These are phyloP conservation scores for Papilio demoleus DNA, from an alignment of 2,888 invertebrate genomes.

Conservation along the genomic window DNA sequence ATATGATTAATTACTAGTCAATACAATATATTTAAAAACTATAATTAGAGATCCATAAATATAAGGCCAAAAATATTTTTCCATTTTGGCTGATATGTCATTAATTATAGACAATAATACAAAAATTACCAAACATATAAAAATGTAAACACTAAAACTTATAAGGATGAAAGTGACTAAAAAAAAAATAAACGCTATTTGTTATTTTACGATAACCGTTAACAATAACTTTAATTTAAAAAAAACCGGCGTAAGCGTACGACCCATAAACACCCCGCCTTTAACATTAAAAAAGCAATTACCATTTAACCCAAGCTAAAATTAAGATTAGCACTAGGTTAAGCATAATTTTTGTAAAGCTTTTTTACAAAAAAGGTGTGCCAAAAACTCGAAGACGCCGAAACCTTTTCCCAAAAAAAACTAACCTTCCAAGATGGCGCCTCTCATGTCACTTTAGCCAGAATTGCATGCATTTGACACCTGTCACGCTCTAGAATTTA, in stretches of 20 bases:
- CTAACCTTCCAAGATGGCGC: constrained; percentile 79
- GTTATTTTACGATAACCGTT: not conserved
- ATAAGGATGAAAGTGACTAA: not conserved
- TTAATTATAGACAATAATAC: too few relatives aligned
- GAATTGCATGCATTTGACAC: constrained; percentile 76
- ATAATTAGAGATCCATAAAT: too few relatives aligned
- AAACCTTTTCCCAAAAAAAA: constrained; percentile 60
- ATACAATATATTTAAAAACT: too few relatives aligned
- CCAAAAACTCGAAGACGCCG: constrained; percentile 43
- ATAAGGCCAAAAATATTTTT: too few relatives aligned
- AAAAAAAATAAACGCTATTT: not conserved
- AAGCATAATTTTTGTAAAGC: constrained; percentile 33
- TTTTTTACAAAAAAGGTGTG: constrained; percentile 23
- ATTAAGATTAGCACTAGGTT: constrained; percentile 24
- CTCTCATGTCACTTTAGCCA: constrained; percentile 69
- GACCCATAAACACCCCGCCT: not conserved
- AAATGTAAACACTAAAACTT: not conserved
- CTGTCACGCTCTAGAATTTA: constrained; percentile 81
- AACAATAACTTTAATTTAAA: constrained; percentile 15
- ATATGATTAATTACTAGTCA: too few relatives aligned
- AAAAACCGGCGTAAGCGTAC: constrained; percentile 28
- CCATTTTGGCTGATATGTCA: too few relatives aligned
- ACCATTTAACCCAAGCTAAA: not conserved
- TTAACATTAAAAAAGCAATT: constrained; percentile 1
- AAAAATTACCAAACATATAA: not conserved